Conservation (phyloP, 2,888 invertebrate species). For the Cerastis rubricosa region DNA sequence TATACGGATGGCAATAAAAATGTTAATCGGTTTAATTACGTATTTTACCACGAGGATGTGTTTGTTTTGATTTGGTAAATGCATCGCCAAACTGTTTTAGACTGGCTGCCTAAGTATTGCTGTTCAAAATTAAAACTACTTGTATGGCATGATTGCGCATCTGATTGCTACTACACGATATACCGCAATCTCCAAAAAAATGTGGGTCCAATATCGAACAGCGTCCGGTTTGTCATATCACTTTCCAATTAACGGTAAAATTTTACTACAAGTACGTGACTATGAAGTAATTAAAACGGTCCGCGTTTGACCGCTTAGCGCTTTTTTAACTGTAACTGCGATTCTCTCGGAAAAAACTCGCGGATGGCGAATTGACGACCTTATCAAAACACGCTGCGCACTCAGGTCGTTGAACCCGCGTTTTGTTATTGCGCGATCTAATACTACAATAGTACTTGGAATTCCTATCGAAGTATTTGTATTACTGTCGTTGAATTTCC, state of each 20-base stretch:
- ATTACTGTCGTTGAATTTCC: constrained; percentile 62
- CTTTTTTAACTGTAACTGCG: constrained; percentile 86
- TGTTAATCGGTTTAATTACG: constrained; percentile 66
- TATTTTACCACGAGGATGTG: constrained; percentile 60
- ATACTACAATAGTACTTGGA: constrained; percentile 62
- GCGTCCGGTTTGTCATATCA: constrained; percentile 82
- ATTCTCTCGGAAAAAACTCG: constrained; percentile 78
- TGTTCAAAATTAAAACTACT: not conserved
- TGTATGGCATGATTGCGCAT: constrained; percentile 1
- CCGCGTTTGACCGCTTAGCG: constrained; percentile 78
- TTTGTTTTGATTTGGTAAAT: constrained; percentile 68
- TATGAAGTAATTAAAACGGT: constrained; percentile 90
- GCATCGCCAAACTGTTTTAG: constrained; percentile 10
- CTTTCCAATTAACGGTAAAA: constrained; percentile 87
- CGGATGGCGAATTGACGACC: constrained; percentile 84
- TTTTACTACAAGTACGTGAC: constrained; percentile 85
- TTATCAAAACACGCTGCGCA: constrained; percentile 83
- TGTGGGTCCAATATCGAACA: constrained; percentile 69
- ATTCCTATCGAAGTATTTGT: constrained; percentile 59
- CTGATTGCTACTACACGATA: constrained; percentile 34
- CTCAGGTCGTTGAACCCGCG: constrained; percentile 77
- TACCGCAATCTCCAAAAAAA: constrained; percentile 59
- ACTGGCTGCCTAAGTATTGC: not conserved
- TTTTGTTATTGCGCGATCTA: constrained; percentile 73
- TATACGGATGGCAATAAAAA: constrained; percentile 65